Base-by-base conservation (phyloP, 2,113 vertebrate species). In the Mugil cephalus region DNA sequence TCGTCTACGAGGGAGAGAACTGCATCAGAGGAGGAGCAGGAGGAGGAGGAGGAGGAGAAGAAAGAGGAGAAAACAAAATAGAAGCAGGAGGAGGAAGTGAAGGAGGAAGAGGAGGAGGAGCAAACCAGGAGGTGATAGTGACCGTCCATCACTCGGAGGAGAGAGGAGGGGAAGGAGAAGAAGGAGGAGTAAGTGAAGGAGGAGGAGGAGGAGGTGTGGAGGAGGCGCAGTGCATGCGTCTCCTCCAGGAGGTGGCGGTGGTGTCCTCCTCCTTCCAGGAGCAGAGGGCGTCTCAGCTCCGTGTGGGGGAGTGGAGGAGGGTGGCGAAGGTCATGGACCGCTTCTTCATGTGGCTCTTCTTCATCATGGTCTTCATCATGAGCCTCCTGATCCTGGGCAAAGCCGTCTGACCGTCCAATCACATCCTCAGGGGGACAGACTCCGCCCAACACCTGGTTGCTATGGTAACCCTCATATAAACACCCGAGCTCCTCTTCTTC, bases 271-370 rank as follows among this genome's bases (percentile, higher is more conserved):
- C 94, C 38, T 96, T 95, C 87, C 91, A 91, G 0, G 95, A 94
- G 35, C 95, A 98, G 86, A 85, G 91, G 11, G 87, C 89, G 0
- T 82, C 93, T 0, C 96, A 97, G 90, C 85, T 81, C 54, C 90
- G 91, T 63, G 87, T 88, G 0, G 88, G 93, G 0, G 96, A 98
- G 85, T 97, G 97, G 97, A 96, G 96, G 86, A 96, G 93, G 76
- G 92, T 97, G 51, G 96, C 96, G 71, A 95, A 95, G 63, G 96
- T 98, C 36, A 93, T 97, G 95, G 96, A 98, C 54, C 95, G 96
- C 14, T 96, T 96, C 91, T 97, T 98, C 89, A 95, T 97, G 95
- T 96, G 95, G 93, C 77, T 97, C 70, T 98, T 98, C 92, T 96
- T 97, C 87, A 88, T 95, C 90, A 95, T 98, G 96, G 94, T 96